phyloP scores from a whole-genome alignment of 2,797 vertebrate species.

The Pantherophis alleghaniensis region DNA sequence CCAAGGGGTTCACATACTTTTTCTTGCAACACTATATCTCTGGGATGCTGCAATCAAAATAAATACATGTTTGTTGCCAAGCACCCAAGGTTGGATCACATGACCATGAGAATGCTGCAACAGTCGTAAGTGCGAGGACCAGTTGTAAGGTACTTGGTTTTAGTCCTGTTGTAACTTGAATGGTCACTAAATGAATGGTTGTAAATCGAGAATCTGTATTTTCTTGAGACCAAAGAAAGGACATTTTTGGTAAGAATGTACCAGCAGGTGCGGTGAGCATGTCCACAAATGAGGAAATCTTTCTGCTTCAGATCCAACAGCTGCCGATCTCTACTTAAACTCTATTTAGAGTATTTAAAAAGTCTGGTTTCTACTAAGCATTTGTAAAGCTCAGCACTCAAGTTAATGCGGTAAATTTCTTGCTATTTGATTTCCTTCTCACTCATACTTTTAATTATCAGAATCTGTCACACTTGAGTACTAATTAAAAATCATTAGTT shows the following conservation, averaged over 20 bases:
- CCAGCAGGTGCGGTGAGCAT: not conserved
- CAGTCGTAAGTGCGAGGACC: not conserved
- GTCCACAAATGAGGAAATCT: not conserved
- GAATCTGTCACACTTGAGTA: conserved; percentile 26
- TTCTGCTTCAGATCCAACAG: not conserved
- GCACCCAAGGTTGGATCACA: not conserved
- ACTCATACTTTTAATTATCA: conserved; percentile 29
- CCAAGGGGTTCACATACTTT: too few relatives aligned
- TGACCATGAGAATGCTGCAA: not conserved
- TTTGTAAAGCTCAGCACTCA: conserved; percentile 25
- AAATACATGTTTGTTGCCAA: not conserved
- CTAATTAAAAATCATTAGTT: conserved; percentile 43
- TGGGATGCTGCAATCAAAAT: not conserved
- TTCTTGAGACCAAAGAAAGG: not conserved
- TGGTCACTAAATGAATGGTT: not conserved
- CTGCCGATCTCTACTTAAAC: not conserved
- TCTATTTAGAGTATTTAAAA: not conserved
- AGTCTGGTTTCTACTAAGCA: not conserved
- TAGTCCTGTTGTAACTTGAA: not conserved
- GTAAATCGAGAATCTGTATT: not conserved
- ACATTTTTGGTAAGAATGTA: not conserved
- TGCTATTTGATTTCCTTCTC: conserved; percentile 46
- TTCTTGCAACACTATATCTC: too few relatives aligned
- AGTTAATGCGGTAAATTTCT: conserved; percentile 30
- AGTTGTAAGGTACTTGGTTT: not conserved